Base-by-base conservation (phyloP, 2,113 vertebrate species). In the Periophthalmus modestus region DNA sequence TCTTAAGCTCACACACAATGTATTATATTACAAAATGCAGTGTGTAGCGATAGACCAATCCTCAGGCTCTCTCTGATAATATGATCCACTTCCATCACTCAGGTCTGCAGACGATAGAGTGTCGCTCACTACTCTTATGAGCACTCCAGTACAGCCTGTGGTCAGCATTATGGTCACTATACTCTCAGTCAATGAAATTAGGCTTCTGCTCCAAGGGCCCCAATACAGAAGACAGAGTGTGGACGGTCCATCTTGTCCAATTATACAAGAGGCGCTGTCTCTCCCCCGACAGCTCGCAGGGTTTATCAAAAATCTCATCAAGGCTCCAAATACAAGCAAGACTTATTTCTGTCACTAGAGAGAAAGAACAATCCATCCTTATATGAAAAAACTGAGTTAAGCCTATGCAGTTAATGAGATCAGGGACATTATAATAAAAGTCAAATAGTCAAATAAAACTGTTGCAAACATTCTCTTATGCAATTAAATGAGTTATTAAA, bases 111-210 rank as follows among this genome's bases (percentile, higher is more conserved):
- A 82, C 82, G 89, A 82, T 83, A 90, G 82, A 83, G 85, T 90
- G 90, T 88, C 75, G 50, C 84, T 87, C 84, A 77, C 87, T 77
- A 69, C 87, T 92, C 85, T 87, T 87, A 88, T 81, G 77, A 91
- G 91, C 91, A 89, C 91, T 92, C 91, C 92, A 87, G 91, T 92
- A 88, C 90, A 92, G 89, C 92, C 90, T 90, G 91, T 19, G 92
- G 91, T 93, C 48, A 78, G 83, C 82, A 92, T 91, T 90, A 91
- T 91, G 92, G 92, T 92, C 90, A 89, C 88, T 91, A 62, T 59
- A 73, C 24, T 78, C 75, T 81, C 65, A 5, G 79, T 71, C 85
- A 91, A 92, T 94, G 80, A 89, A 86, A 94, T 94, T 93, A 93
- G 72, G 72, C 74, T 4, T 24, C 62, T 77, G 87, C 85, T 87